Evolutionary conservation across 37 sponge, comb jelly and placozoan genomes (phyloP).

Genomic region (Chondrosia reniformis): DNA sequence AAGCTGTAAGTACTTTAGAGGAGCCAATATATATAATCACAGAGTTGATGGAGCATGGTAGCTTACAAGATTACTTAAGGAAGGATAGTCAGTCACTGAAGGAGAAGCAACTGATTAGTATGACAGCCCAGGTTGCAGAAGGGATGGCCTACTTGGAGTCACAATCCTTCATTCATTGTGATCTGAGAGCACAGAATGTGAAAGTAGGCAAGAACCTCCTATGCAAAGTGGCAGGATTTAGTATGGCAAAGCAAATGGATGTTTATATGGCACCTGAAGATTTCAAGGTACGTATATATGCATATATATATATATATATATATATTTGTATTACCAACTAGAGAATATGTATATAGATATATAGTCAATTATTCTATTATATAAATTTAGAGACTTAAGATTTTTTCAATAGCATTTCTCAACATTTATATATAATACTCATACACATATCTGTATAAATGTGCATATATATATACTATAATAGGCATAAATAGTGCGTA

Average conservation of each 20-base stretch:
- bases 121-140: constrained; percentile 57
- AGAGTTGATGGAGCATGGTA: constrained; percentile 69
- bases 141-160: constrained; percentile 76
- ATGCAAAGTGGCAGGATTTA: constrained; percentile 96
- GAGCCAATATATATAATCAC: constrained; percentile 77
- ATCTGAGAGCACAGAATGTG: constrained; percentile 93
- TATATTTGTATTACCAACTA: neutral
- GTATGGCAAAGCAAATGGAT: constrained; percentile 87
- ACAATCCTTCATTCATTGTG: constrained; percentile 83
- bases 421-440: too few species aligned
- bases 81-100: constrained; percentile 46
- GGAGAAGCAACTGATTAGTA: constrained; percentile 46
- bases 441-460: too few species aligned
- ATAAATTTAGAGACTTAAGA: too few species aligned
- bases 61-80: constrained; percentile 57
- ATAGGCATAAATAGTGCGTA: too few species aligned
- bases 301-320: neutral
- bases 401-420: too few species aligned
- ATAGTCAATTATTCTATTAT: too few species aligned
- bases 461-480: too few species aligned
- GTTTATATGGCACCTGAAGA: constrained; percentile 89
- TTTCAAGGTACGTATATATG: constrained; percentile 40
- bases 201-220: constrained; percentile 88
- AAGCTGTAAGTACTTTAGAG: constrained; percentile 60
- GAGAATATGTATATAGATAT: neutral